Evolutionary conservation across 2,113 vertebrate genomes (phyloP).

Genomic region (Ceyx melanurus): DNA sequence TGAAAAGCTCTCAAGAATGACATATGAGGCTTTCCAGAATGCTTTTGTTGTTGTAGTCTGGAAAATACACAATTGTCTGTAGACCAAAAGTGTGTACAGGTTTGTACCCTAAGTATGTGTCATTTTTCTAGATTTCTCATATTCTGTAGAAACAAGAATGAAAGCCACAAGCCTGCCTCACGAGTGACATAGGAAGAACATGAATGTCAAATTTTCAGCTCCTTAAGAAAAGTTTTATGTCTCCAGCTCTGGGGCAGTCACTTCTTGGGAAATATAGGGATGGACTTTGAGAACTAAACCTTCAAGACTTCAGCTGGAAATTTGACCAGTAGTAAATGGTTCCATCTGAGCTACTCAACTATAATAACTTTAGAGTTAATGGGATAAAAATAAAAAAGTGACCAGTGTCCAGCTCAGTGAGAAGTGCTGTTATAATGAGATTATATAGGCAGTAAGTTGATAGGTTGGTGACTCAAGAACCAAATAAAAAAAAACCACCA

Average conservation of each 20-base stretch:
- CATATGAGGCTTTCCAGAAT: not conserved
- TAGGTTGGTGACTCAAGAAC: not conserved
- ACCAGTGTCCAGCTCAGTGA: not conserved
- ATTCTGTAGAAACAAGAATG: not conserved
- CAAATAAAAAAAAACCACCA: not conserved
- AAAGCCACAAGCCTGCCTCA: not conserved
- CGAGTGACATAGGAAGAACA: not conserved
- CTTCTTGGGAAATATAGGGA: not conserved
- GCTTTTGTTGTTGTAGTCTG: not conserved
- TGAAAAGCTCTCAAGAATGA: not conserved
- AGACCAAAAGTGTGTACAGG: not conserved
- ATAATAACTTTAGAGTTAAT: not conserved
- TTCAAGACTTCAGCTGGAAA: not conserved
- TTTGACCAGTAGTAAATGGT: not conserved
- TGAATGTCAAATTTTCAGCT: not conserved
- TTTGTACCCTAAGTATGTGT: not conserved
- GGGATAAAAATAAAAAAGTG: fast-evolving
- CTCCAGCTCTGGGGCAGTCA: not conserved
- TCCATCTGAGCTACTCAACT: not conserved
- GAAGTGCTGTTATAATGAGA: not conserved
- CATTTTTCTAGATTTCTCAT: not conserved
- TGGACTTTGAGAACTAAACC: not conserved
- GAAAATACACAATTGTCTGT: not conserved
- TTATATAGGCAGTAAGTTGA: not conserved
- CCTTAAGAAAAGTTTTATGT: not conserved